Evolutionary conservation across 2,888 invertebrate genomes (phyloP).

Genomic region (Cheilosia urbana): DNA sequence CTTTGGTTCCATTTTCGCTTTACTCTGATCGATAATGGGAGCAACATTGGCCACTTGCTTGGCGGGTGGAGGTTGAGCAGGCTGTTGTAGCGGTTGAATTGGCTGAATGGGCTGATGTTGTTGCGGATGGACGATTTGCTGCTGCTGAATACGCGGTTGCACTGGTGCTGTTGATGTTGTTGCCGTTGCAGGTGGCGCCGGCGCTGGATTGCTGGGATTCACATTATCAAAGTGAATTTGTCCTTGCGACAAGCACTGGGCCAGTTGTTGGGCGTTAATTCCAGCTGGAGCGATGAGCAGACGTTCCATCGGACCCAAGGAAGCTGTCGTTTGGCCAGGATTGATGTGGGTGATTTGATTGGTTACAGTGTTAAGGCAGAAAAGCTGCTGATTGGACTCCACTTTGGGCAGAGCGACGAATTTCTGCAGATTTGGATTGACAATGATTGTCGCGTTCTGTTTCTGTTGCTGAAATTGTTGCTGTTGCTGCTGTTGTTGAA

Average conservation of each 20-base stretch:
- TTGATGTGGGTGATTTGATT: constrained; percentile 84
- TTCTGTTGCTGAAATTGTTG: constrained; percentile 58
- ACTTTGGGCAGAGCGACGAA: constrained; percentile 83
- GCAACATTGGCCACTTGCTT: constrained; percentile 83
- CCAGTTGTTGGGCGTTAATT: constrained; percentile 83
- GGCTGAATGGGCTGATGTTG: constrained; percentile 79
- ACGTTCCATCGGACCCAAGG: constrained; percentile 83
- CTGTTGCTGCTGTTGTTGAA: constrained; percentile 50
- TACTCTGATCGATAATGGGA: constrained; percentile 83
- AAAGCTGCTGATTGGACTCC: constrained; percentile 83
- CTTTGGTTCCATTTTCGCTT: constrained; percentile 81
- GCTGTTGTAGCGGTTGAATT: constrained; percentile 78
- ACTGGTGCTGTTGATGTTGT: constrained; percentile 47
- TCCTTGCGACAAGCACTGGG: constrained; percentile 83
- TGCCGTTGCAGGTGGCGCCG: constrained; percentile 77
- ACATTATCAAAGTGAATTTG: constrained; percentile 84
- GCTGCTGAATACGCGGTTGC: constrained; percentile 79
- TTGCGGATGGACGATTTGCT: constrained; percentile 82
- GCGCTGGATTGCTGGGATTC: constrained; percentile 78
- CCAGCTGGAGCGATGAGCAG: constrained; percentile 83
- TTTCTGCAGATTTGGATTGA: constrained; percentile 78
- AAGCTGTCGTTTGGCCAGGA: constrained; percentile 82
- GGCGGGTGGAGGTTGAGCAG: constrained; percentile 77
- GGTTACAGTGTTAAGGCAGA: constrained; percentile 83
- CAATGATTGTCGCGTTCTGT: constrained; percentile 63